These are phyloP conservation scores for Acromyrmex echinatior DNA, from an alignment of 1,140 invertebrate species.

Conservation along the genomic window DNA sequence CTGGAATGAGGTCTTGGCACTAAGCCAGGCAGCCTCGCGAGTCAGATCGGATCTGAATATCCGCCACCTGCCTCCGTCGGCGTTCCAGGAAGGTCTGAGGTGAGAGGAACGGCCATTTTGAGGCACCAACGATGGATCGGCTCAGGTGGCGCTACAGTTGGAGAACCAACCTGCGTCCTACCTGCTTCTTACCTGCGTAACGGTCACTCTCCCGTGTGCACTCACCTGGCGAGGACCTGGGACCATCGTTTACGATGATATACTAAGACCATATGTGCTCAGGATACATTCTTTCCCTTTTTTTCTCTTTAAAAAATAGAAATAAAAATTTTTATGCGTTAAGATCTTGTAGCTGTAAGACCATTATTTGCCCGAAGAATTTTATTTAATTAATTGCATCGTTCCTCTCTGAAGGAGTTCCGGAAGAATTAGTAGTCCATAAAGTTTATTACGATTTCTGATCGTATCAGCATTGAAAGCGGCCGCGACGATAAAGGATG, in stretches of 20 bases:
- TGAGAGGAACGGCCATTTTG: constrained; percentile 78
- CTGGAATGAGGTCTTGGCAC: constrained; percentile 71
- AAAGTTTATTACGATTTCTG: background rate
- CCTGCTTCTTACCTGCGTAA: constrained; percentile 57
- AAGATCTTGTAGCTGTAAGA: background rate
- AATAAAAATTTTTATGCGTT: background rate
- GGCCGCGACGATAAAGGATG: background rate
- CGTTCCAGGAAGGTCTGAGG: constrained; percentile 77
- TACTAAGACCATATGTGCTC: background rate
- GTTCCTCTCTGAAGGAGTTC: background rate
- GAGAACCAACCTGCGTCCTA: constrained; percentile 58
- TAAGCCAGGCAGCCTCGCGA: constrained; percentile 63
- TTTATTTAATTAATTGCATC: background rate
- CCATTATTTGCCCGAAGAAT: background rate
- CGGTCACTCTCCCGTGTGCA: constrained; percentile 65
- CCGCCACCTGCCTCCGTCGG: constrained; percentile 73
- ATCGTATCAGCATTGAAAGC: background rate
- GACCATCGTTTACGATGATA: background rate
- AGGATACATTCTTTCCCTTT: background rate
- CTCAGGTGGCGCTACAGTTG: constrained; percentile 75
- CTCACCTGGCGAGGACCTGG: constrained; percentile 66
- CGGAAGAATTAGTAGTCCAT: background rate
- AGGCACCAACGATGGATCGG: constrained; percentile 64
- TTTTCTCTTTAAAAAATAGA: background rate
- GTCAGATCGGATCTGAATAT: constrained; percentile 67